These are phyloP conservation scores for Amblyteles armatorius DNA, from an alignment of 2,888 invertebrate species.

Conservation along the genomic window DNA sequence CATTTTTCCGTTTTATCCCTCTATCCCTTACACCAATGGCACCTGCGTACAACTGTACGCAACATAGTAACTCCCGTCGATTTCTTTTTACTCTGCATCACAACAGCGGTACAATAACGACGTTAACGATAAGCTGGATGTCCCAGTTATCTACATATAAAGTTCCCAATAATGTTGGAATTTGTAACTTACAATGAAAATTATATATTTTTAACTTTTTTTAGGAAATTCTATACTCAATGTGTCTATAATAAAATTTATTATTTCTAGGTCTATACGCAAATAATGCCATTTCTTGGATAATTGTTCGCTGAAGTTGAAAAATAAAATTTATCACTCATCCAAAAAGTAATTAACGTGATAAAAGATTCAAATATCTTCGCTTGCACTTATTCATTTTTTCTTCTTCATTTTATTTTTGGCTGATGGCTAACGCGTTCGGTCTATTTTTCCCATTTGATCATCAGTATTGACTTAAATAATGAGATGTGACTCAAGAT, in stretches of 20 bases:
- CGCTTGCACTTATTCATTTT: neutral
- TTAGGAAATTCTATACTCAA: neutral
- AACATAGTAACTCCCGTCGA: constrained; percentile 25
- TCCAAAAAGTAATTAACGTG: constrained; percentile 8
- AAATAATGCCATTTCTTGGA: neutral
- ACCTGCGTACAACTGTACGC: constrained; percentile 46
- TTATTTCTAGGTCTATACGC: neutral
- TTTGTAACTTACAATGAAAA: neutral
- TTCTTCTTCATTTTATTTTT: neutral
- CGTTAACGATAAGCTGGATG: constrained; percentile 17
- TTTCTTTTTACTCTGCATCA: constrained; percentile 8
- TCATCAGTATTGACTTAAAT: neutral
- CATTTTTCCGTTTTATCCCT: neutral
- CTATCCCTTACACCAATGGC: constrained; percentile 40
- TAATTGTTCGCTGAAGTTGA: neutral
- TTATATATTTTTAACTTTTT: neutral
- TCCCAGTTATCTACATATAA: constrained; percentile 14
- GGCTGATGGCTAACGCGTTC: neutral
- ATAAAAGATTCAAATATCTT: neutral
- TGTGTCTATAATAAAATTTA: neutral
- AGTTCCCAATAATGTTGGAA: neutral
- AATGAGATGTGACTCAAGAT: neutral
- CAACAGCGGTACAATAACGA: constrained; percentile 43
- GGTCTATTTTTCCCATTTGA: neutral
- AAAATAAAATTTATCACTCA: neutral